Base-by-base conservation (phyloP, 1,140 invertebrate genomes). In the Aporrectodea caliginosa region DNA sequence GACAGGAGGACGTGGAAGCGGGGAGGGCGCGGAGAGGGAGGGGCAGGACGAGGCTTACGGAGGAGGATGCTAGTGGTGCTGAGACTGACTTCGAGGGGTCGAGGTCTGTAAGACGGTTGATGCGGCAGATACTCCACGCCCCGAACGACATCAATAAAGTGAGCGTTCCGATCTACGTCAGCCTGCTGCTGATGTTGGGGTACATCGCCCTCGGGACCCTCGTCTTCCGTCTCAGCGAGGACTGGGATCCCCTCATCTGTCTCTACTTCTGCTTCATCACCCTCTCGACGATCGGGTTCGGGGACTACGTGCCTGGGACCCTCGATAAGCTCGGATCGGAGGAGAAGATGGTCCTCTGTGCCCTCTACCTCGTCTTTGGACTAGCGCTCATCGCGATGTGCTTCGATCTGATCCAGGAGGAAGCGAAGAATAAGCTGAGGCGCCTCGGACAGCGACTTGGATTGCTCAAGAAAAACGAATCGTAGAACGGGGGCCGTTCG, bases 191-290 rank as follows among this genome's bases (percentile, higher is more conserved):
- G 31, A 92, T 98, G 81, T 88, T 95, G 29, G 90, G 92, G 75
- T 98, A 97, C 88, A 92, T 98, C 84, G 92, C 92, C 77, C 91
- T 93, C 30, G 96, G 96, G 0, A 94, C 95, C 0, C 90, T 94
- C 77, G 89, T 97, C 71, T 97, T 98, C 88, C 93, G 83, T 31
- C 31, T 92, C 34, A 98, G 98, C 85, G 86, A 88, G 77, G 58
- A 80, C 1, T 88, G 87, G 97, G 93, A 92, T 70, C 91, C 95
- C 22, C 89, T 98, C 16, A 96, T 98, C 84, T 94, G 94, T 34
- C 93, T 94, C 74, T 98, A 96, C 87, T 98, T 98, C 86, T 97
- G 95, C 84, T 97, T 97, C 89, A 95, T 95, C 31, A 95, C 91
- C 0, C 85, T 92, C 1, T 90, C 84, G 79, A 88, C 87, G 1